Conservation (phyloP, 2,113 vertebrate species). For the Oxyruncus cristatus region DNA sequence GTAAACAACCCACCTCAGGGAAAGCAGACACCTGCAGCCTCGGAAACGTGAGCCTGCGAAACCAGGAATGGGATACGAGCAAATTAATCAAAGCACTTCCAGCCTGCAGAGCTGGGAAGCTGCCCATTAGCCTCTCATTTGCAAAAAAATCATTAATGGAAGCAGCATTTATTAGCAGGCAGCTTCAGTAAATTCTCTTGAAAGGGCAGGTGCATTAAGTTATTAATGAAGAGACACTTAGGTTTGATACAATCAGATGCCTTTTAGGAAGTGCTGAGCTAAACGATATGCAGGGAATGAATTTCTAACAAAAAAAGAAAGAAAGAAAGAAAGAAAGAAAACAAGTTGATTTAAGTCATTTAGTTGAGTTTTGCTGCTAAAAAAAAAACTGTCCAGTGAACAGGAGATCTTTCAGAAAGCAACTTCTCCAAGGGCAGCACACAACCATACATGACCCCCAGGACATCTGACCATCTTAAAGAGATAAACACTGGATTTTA, state of each 20-base stretch:
- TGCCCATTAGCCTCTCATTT: slow-evolving; percentile 21
- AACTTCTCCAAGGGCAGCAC: neutral
- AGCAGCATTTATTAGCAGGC: slow-evolving; percentile 21
- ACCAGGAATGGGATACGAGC: neutral
- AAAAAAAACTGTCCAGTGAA: neutral
- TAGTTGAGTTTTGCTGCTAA: neutral
- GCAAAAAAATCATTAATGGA: slow-evolving; percentile 32
- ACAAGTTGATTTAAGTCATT: neutral
- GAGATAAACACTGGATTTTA: neutral
- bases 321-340: neutral
- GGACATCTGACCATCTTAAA: neutral
- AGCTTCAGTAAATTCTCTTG: neutral
- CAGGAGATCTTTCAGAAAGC: neutral
- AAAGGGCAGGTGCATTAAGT: slow-evolving; percentile 44
- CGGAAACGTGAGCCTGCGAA: neutral
- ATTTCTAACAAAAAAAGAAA: neutral
- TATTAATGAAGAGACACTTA: slow-evolving; percentile 18
- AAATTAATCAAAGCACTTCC: slow-evolving; percentile 35
- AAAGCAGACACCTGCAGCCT: neutral
- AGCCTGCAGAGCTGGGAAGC: neutral
- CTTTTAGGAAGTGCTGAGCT: neutral
- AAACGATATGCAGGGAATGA: neutral
- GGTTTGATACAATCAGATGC: neutral
- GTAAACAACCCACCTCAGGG: neutral
- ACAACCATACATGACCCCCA: neutral